These are phyloP conservation scores for Serilophus lunatus DNA, from an alignment of 2,113 vertebrate species.

Conservation along the genomic window DNA sequence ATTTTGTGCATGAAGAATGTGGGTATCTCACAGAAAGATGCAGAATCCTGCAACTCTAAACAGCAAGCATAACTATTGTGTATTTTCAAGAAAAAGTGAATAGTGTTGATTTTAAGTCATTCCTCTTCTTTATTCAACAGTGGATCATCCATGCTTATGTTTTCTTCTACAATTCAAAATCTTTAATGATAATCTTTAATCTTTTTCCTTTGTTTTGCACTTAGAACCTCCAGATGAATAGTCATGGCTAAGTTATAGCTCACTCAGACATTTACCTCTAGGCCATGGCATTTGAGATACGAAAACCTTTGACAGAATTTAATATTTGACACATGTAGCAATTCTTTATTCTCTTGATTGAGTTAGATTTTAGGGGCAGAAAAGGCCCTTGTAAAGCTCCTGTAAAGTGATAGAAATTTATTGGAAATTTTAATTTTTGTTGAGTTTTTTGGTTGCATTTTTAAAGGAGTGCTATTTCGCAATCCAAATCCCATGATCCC, in stretches of 20 bases:
- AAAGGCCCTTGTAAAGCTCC: neutral
- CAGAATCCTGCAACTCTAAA: neutral
- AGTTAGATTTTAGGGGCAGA: neutral
- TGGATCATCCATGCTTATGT: neutral
- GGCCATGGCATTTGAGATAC: neutral
- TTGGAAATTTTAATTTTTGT: neutral
- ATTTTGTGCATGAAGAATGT: neutral
- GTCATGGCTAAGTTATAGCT: neutral
- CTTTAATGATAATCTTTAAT: neutral
- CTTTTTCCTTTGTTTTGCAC: neutral
- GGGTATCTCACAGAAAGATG: neutral
- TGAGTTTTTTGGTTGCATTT: neutral
- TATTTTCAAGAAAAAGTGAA: neutral
- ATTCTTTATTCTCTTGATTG: neutral
- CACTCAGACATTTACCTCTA: neutral
- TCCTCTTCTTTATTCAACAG: neutral
- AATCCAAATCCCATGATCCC: neutral
- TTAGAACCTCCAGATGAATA: neutral
- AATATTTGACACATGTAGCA: neutral
- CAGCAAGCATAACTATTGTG: accelerated
- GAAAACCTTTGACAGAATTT: neutral
- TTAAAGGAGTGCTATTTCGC: neutral
- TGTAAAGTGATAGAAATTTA: neutral
- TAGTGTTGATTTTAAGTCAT: neutral
- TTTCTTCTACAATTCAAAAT: neutral